Base-by-base conservation (phyloP, 2,797 vertebrate species). In the Enoplosus armatus region DNA sequence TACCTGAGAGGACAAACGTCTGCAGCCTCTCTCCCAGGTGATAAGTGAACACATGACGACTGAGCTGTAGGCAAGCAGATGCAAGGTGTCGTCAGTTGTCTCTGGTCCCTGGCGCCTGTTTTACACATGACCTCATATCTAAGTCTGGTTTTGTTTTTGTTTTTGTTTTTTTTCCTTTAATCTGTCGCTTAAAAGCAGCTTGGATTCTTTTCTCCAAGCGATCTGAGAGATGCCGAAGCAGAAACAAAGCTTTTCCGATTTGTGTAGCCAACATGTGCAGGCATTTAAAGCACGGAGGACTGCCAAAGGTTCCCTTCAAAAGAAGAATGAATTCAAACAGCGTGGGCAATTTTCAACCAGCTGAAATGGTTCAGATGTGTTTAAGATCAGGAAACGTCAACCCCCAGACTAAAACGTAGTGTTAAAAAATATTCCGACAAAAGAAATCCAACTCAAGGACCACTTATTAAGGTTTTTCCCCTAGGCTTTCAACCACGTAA, bases 31-130 rank as follows among this genome's bases (percentile, higher is more conserved):
- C 69, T 75, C 35, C 14, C 31, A 18, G 65, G n/a, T 59, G 59
- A 83, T 76, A 64, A 43, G 83, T 50, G 43, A 62, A 58, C 41
- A 74, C 55, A 77, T 74, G 61, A 59, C n/a, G n/a, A n/a, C n/a
- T n/a, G n/a, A 76, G 47, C 47, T 29, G 8, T 6, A 50, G 60
- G 8, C 41, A 59, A 64, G 37, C 37, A 54, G 20, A 82, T 72
- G 29, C n/a, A n/a, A n/a, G n/a, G n/a, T n/a, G n/a, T n/a, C n/a
- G n/a, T n/a, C n/a, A n/a, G n/a, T n/a, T n/a, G n/a, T n/a, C n/a
- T 29, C 11, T 12, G 18, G 43, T n/a, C 41, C n/a, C 29, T 14
- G 9, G 31, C 9, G 1, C 37, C 15, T 60, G 5, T 50, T 31
- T 59, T 18, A n/a, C 43, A 22, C 35, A 58, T 83, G 70, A 69